These are phyloP conservation scores for Petrolisthes manimaculis DNA, from an alignment of 2,888 invertebrate genomes.

Conservation along the genomic window DNA sequence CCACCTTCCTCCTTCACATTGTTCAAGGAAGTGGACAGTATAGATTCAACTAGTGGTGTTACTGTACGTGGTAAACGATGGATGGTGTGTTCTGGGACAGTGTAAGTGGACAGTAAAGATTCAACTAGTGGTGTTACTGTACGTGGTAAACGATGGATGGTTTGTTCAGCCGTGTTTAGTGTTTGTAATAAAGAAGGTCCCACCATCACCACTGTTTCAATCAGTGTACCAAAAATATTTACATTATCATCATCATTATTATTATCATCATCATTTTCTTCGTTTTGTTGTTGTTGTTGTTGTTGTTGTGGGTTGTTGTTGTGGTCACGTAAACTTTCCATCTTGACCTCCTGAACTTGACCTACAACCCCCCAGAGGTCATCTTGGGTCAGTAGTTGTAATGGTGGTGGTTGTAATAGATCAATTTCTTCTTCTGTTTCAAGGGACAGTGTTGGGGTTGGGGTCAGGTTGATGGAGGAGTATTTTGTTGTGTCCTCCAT, in stretches of 20 bases:
- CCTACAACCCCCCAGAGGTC: too few species aligned
- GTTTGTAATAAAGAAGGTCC: neutral
- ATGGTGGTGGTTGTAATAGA: conserved; percentile 12
- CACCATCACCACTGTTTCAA: conserved; percentile 30
- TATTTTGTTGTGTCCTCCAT: neutral
- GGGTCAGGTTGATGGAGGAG: neutral
- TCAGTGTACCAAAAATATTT: conserved; percentile 34
- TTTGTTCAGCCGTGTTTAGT: too few species aligned
- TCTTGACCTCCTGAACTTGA: too few species aligned
- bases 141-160: too few species aligned
- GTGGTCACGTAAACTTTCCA: neutral
- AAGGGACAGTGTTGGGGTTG: neutral
- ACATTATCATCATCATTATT: conserved; percentile 28
- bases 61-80: too few species aligned
- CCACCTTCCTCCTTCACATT: conserved; percentile 1
- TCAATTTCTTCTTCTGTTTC: neutral
- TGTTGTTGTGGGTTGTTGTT: neutral
- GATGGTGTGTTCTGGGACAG: too few species aligned
- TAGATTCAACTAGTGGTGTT: too few species aligned
- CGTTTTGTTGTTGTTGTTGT: neutral
- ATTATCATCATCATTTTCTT: neutral
- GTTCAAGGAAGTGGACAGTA: too few species aligned
- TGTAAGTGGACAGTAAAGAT: too few species aligned
- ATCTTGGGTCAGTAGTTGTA: too few species aligned
- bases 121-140: too few species aligned